Evolutionary conservation across 2,888 invertebrate species (phyloP).

Genomic region (Lysandra coridon): DNA sequence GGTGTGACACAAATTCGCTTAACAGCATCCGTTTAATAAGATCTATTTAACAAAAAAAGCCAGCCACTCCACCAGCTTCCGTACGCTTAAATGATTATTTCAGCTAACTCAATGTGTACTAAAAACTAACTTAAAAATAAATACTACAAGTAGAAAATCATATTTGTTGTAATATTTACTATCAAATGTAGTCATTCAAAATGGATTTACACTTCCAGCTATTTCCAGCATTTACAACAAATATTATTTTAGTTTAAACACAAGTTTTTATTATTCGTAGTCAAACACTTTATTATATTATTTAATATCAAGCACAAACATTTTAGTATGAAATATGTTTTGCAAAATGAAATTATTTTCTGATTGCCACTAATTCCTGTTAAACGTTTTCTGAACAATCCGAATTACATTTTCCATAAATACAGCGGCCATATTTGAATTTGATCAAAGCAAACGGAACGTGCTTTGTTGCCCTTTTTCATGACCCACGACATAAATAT

Average conservation of each 20-base stretch:
- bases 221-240: too few species aligned
- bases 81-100: background rate
- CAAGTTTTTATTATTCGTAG: too few species aligned
- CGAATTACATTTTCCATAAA: background rate
- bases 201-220: too few species aligned
- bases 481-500: background rate
- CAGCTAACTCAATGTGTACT: background rate
- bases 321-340: background rate
- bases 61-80: background rate
- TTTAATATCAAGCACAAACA: background rate
- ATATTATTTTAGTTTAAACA: too few species aligned
- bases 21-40: too few species aligned
- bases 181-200: too few species aligned
- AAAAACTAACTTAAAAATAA: too few species aligned
- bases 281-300: background rate
- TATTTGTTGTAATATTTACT: too few species aligned
- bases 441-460: constrained; percentile 2
- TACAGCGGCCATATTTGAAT: background rate
- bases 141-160: too few species aligned
- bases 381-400: background rate
- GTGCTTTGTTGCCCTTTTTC: constrained; percentile 4
- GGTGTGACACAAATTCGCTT: too few species aligned
- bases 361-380: background rate
- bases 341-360: background rate
- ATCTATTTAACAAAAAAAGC: background rate